Evolutionary conservation across 2,113 vertebrate species (phyloP).

Genomic region (Sialia sialis): DNA sequence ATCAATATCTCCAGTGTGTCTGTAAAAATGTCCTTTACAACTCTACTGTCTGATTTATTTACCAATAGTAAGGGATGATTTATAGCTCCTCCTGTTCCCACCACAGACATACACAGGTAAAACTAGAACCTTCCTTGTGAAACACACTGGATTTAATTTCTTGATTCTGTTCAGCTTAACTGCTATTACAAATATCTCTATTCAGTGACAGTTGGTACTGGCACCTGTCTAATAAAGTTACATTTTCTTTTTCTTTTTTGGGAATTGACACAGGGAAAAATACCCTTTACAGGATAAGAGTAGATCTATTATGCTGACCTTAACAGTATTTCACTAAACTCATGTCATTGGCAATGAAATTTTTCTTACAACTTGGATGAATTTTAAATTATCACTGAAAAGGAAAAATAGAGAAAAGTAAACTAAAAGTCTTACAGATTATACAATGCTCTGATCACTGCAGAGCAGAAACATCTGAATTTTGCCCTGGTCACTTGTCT

Average conservation of each 20-base stretch:
- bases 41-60: neutral
- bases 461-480: neutral
- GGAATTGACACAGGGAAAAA: neutral
- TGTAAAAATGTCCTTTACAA: neutral
- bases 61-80: neutral
- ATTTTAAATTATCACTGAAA: neutral
- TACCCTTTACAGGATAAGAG: neutral
- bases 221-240: neutral
- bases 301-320: neutral
- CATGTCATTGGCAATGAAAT: neutral
- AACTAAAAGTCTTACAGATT: neutral
- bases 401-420: neutral
- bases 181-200: neutral
- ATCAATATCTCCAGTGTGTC: neutral
- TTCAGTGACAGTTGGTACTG: neutral
- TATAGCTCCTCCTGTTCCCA: neutral
- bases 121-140: neutral
- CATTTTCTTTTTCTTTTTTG: conserved; percentile 26
- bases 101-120: neutral
- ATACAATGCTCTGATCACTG: neutral
- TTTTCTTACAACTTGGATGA: neutral
- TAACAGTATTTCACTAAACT: neutral
- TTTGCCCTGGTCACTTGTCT: neutral
- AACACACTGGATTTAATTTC: neutral
- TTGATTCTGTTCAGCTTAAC: neutral